Conservation (phyloP, 2,797 vertebrate species). For the Ctenopoma kingsleyae region DNA sequence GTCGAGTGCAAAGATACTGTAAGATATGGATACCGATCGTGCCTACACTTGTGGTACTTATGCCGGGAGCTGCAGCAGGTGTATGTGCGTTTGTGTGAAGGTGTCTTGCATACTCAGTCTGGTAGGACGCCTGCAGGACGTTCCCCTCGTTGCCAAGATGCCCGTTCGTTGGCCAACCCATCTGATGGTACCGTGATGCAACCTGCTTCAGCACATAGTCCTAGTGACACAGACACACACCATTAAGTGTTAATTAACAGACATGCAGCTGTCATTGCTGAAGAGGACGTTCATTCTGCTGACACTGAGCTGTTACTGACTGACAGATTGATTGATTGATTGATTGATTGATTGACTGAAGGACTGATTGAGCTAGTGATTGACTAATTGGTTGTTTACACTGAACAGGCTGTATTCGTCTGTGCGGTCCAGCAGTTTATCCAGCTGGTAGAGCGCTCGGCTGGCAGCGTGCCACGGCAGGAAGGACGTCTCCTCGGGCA, state of each 20-base stretch:
- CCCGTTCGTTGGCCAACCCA: constrained; percentile 89
- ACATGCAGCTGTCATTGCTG: neutral
- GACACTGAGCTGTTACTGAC: neutral
- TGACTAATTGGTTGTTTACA: constrained; percentile 79
- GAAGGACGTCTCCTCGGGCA: constrained; percentile 94
- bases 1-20: neutral
- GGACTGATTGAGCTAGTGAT: constrained; percentile 15
- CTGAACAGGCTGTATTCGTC: constrained; percentile 97
- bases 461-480: constrained; percentile 98
- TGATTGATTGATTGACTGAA: neutral
- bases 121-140: constrained; percentile 91
- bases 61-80: neutral
- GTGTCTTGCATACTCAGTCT: constrained; percentile 89
- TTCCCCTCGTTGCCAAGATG: constrained; percentile 85
- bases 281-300: constrained; percentile 1
- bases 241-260: constrained; percentile 3
- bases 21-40: no score
- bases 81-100: neutral
- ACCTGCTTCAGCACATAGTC: constrained; percentile 97
- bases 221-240: constrained; percentile 75
- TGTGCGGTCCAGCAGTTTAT: constrained; percentile 96
- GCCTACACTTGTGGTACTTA: no score
- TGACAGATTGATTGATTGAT: no score
- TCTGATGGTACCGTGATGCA: constrained; percentile 92
- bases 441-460: constrained; percentile 94